A percentile compares a stretch with the other conserved stretches of the same genome.
Conservation (phyloP, 2,888 invertebrate genomes). For the Pandemis heparana region DNA sequence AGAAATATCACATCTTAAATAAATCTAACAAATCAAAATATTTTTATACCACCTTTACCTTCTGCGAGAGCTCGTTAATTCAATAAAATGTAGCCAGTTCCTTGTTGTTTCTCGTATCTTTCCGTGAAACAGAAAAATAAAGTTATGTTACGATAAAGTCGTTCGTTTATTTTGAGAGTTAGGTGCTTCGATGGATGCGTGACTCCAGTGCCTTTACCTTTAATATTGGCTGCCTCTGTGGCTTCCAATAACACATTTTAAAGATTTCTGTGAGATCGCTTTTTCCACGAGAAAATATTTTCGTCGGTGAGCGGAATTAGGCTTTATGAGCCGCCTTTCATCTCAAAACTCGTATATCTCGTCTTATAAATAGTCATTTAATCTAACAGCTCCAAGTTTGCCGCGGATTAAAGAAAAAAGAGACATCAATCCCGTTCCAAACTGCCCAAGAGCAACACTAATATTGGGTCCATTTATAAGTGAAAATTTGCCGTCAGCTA, state of each 20-base stretch:
- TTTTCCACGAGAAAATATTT: conserved; percentile 66
- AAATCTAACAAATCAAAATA: neutral
- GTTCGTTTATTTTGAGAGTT: conserved; percentile 51
- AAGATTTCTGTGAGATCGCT: conserved; percentile 68
- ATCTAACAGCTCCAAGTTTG: conserved; percentile 30
- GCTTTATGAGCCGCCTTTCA: conserved; percentile 57
- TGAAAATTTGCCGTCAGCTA: conserved; percentile 80
- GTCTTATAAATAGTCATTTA: conserved; percentile 36
- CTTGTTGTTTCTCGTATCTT: conserved; percentile 24
- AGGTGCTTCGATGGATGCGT: conserved; percentile 30
- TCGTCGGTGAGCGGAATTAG: conserved; percentile 61
- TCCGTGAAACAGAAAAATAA: conserved; percentile 30
- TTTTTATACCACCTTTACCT: neutral
- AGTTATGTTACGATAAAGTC: conserved; percentile 47
- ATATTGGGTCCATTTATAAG: conserved; percentile 71
- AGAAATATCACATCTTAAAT: neutral
- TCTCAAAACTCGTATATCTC: conserved; percentile 46
- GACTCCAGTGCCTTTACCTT: conserved; percentile 44
- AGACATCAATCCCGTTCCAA: conserved; percentile 21
- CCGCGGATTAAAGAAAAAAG: conserved; percentile 28
- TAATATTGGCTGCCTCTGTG: conserved; percentile 56
- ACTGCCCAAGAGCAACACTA: conserved; percentile 63
- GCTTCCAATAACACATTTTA: conserved; percentile 69
- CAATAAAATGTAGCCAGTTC: conserved; percentile 9
- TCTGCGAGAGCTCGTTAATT: conserved; percentile 9